phyloP scores from a whole-genome alignment of 1,140 invertebrate genomes.

The Philotrypesis tridentata region DNA sequence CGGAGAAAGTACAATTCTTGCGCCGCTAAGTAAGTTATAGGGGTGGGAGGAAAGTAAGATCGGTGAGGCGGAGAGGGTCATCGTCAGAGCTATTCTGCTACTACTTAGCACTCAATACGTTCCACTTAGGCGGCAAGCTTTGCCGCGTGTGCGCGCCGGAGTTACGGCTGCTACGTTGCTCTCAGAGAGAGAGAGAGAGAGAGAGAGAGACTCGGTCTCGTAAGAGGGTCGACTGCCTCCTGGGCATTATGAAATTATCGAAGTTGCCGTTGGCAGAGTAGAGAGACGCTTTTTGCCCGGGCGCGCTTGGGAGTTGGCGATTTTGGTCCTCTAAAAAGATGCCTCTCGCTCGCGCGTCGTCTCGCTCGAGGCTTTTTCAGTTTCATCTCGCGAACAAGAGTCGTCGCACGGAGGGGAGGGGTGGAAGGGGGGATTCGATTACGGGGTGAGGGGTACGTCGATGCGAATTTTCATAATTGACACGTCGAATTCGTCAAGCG shows the following conservation, averaged over 20 bases:
- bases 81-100: constrained; percentile 54
- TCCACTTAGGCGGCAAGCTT: constrained; percentile 58
- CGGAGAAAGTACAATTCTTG: constrained; percentile 59
- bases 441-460: too few species aligned
- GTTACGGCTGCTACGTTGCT: constrained; percentile 4
- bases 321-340: neutral
- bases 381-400: too few species aligned
- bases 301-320: neutral
- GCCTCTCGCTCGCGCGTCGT: too few species aligned
- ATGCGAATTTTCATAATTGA: too few species aligned
- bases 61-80: constrained; percentile 3
- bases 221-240: neutral
- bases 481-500: too few species aligned
- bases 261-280: neutral
- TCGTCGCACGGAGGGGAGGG: too few species aligned
- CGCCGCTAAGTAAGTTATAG: constrained; percentile 58
- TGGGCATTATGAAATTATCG: constrained; percentile 10
- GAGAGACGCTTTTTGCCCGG: neutral
- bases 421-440: too few species aligned
- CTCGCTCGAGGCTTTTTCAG: too few species aligned
- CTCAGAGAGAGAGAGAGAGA: neutral
- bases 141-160: constrained; percentile 40
- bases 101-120: constrained; percentile 65
- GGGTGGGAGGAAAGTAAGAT: constrained; percentile 45
- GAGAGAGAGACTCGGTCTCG: neutral